phyloP scores from a whole-genome alignment of 2,797 vertebrate genomes.

The Falco cherrug region DNA sequence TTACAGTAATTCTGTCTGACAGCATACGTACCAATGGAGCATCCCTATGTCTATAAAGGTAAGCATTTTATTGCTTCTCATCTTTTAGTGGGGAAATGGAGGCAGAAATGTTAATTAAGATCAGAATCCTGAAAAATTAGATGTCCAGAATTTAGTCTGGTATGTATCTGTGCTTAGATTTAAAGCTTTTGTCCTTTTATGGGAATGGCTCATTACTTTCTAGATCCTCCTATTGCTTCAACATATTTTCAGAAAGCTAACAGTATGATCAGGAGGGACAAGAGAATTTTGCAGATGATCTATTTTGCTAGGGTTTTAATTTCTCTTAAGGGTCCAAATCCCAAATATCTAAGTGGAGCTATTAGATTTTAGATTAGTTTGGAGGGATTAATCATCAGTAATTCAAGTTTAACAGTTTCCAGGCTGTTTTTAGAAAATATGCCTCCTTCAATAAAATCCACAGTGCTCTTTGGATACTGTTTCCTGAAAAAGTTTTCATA shows the following conservation, averaged over 20 bases:
- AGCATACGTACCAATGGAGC: conserved; percentile 59
- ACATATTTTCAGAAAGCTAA: not conserved
- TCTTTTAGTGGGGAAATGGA: conserved; percentile 58
- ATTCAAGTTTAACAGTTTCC: not conserved
- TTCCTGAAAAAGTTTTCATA: not conserved
- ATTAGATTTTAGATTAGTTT: not conserved
- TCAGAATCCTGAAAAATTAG: conserved; percentile 31
- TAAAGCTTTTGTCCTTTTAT: not conserved
- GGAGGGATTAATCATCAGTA: not conserved
- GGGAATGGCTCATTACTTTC: not conserved
- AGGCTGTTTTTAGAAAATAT: not conserved
- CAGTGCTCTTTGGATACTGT: not conserved
- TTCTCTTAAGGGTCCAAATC: not conserved
- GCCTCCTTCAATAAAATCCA: not conserved
- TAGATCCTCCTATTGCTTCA: not conserved
- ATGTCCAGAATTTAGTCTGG: not conserved
- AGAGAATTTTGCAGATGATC: not conserved
- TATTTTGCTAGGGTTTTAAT: not conserved
- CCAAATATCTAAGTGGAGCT: not conserved
- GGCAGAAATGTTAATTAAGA: conserved; percentile 54
- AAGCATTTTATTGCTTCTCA: conserved; percentile 58
- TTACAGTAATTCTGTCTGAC: conserved; percentile 64
- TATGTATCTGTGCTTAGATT: not conserved
- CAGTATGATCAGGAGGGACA: not conserved
- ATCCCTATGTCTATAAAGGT: conserved; percentile 50